Evolutionary conservation across 2,797 vertebrate genomes (phyloP), one percentile per base, ranked within the genome.

Genomic region (Lateolabrax maculatus): DNA sequence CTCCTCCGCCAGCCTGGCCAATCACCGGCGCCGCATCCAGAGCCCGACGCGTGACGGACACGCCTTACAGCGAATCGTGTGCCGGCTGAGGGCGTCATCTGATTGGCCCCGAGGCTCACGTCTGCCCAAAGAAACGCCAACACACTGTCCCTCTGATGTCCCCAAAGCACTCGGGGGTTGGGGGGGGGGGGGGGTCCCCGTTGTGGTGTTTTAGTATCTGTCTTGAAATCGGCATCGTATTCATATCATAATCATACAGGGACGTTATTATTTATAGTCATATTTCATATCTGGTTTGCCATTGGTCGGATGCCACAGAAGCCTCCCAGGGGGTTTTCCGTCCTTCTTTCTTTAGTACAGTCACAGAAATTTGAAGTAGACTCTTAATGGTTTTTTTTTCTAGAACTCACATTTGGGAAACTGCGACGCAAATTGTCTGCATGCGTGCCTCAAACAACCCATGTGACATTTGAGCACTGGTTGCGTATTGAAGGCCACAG

Each of bases 71-170:
- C 88, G 13, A 90, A 87, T 85, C 25, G 41, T 1, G 27, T 29
- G 75, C 25, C 7, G 21, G 69, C 23, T 58, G 11, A 71, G 15
- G 25, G 23, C 70, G 5, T 25, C n/a, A 0, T 63, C 31, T 75
- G 21, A 91, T 84, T 88, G 87, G 85, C 58, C 73, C 9, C 8
- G 6, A 27, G 37, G 23, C 6, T 88, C 84, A 86, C 23, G 52
- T 74, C 44, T 51, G n/a, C n/a, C 48, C 31, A 2, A 41, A 80
- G 36, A 46, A 61, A 77, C 69, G 69, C 21, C 72, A 74, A 61
- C 31, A 69, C n/a, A 36, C 64, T 53, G 31, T 57, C 0, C 23
- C 37, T 71, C 27, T 44, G 41, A 71, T 73, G 39, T 71, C 67
- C 62, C 80, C 29, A n/a, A 44, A 66, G 37, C 52, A 73, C n/a